Percentiles rank a stretch among this genome's conserved stretches.
Conservation (phyloP, 2,888 invertebrate species). For the Phyto melanocephala region DNA sequence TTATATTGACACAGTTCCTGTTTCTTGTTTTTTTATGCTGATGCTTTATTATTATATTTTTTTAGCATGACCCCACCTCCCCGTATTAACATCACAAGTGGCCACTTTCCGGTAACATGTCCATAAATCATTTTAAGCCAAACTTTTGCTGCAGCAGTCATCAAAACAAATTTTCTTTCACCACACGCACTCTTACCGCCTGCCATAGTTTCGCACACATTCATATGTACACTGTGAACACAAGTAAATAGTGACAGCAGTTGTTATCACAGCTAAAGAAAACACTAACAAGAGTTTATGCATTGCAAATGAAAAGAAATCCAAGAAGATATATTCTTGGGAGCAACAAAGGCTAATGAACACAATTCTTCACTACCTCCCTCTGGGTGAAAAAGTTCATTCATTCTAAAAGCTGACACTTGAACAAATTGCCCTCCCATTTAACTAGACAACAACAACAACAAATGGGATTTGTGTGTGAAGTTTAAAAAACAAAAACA, state of each 20-base stretch:
- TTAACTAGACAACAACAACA: not conserved
- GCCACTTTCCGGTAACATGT: slow-evolving; percentile 51
- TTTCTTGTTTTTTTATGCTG: slow-evolving; percentile 8
- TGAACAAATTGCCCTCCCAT: slow-evolving; percentile 61
- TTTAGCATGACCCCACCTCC: too few species aligned
- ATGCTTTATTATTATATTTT: slow-evolving; percentile 4
- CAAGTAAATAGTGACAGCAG: slow-evolving; percentile 55
- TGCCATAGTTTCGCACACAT: not conserved
- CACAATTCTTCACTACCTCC: slow-evolving; percentile 27
- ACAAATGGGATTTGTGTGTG: not conserved
- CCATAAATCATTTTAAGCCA: slow-evolving; percentile 64
- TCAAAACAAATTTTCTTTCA: slow-evolving; percentile 47
- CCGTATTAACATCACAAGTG: slow-evolving; percentile 58
- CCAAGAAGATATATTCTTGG: slow-evolving; percentile 35
- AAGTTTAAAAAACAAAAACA: too few species aligned
- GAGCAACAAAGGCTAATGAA: slow-evolving; percentile 53
- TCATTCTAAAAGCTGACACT: slow-evolving; percentile 62
- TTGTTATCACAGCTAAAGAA: slow-evolving; percentile 63
- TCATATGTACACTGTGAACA: not conserved
- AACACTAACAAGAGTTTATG: slow-evolving; percentile 44
- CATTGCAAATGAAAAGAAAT: slow-evolving; percentile 32
- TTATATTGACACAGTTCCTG: slow-evolving; percentile 35
- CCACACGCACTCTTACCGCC: not conserved
- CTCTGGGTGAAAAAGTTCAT: slow-evolving; percentile 57
- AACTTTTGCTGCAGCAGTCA: slow-evolving; percentile 51